These are phyloP conservation scores for Trichonephila inaurata DNA, from an alignment of 1,140 invertebrate species.

Conservation along the genomic window DNA sequence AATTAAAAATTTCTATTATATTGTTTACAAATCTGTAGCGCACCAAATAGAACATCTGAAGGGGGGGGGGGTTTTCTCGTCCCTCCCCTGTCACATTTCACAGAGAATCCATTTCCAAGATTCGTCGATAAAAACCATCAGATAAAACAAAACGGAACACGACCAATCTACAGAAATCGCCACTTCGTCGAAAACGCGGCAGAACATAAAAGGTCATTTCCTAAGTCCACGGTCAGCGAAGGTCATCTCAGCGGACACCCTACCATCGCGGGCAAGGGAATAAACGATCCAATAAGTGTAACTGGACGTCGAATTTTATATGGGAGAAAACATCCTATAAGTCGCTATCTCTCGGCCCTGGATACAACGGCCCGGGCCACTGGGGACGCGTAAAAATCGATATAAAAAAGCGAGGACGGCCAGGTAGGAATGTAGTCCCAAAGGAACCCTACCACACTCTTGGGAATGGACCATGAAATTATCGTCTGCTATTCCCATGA, in stretches of 20 bases:
- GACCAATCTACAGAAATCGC: not conserved
- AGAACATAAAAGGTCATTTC: constrained; percentile 27
- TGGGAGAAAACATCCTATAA: constrained; percentile 45
- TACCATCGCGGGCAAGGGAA: not conserved
- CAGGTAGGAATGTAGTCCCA: constrained; percentile 33
- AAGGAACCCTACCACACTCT: not conserved
- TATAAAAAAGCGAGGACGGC: constrained; percentile 46
- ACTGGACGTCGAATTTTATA: constrained; percentile 67
- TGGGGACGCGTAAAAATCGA: constrained; percentile 49
- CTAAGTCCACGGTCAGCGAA: not conserved
- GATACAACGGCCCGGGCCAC: constrained; percentile 7
- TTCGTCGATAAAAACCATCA: not conserved
- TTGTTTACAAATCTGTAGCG: too few species aligned
- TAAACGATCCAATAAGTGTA: not conserved
- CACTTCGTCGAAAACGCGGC: not conserved
- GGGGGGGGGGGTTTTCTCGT: too few species aligned
- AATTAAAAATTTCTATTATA: too few species aligned
- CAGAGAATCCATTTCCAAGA: not conserved
- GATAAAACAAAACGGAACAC: not conserved
- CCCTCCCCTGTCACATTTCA: not conserved
- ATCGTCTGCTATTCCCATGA: constrained; percentile 43
- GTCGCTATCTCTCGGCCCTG: constrained; percentile 40
- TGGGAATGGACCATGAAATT: constrained; percentile 62
- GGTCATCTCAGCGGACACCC: constrained; percentile 52
- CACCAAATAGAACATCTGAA: too few species aligned